Percentiles rank a stretch among this genome's conserved stretches.
phyloP scores from a whole-genome alignment of 2,113 vertebrate genomes.

The Alethe castanea region DNA sequence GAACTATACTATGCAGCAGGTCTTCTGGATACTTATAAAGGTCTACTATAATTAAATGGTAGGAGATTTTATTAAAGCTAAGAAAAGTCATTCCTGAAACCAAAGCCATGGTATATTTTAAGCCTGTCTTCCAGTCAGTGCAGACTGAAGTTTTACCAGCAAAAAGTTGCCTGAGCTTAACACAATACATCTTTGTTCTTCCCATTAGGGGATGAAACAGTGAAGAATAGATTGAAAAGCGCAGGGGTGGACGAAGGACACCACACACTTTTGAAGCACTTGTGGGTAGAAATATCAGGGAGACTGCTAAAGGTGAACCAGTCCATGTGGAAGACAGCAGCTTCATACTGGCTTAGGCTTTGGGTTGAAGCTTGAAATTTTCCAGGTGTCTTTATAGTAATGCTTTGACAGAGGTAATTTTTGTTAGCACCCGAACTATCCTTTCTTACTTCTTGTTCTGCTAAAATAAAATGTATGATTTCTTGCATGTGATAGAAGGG shows the following conservation, averaged over 20 bases:
- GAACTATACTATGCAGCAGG: neutral
- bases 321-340: neutral
- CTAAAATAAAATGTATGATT: neutral
- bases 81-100: neutral
- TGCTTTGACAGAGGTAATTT: neutral
- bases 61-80: neutral
- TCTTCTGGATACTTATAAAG: neutral
- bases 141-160: neutral
- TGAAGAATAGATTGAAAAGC: neutral
- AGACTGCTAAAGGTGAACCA: neutral
- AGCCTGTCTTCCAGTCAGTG: neutral
- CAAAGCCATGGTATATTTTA: neutral
- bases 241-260: neutral
- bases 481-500: neutral
- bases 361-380: neutral
- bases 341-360: neutral
- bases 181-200: neutral
- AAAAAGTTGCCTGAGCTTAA: neutral
- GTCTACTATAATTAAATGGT: neutral
- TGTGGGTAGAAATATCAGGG: neutral
- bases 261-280: neutral
- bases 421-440: neutral
- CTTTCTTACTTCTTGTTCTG: neutral
- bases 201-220: neutral
- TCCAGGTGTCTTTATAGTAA: neutral